Base-by-base conservation (phyloP, 2,797 vertebrate genomes). In the Urophycis tenuis region DNA sequence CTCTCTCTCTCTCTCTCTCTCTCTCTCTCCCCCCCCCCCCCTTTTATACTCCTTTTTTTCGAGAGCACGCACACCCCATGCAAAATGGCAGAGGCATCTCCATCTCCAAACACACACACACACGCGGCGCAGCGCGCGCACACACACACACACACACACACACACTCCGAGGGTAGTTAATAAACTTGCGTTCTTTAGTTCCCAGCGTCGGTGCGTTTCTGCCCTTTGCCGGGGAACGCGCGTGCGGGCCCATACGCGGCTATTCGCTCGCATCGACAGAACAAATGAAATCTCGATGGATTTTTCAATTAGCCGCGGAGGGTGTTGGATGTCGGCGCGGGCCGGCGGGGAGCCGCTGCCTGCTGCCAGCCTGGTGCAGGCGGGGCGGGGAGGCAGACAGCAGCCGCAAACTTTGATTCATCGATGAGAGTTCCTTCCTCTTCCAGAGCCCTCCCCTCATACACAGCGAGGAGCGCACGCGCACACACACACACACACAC, bases 61-160 rank as follows among this genome's bases (percentile, higher is more conserved):
- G 53, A 60, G 87, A 79, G 83, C 84, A 79, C 78, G 74, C 75
- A 88, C 84, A 83, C 81, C 78, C 78, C 74, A 78, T 73, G 71
- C 19, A n/a, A 53, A 84, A 85, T 83, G 78, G 79, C 4, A 41
- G 79, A 85, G 53, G 7, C n/a, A 2, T 5, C 53, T 60, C 22
- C 25, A n/a, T 2, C 53, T 60, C 22, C 53, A 3, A 22, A 25
- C 45, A 60, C 7, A 8, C 14, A 45, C 41, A 17, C 49, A n/a
- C 49, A 19, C 7, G n/a, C 49, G 9, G n/a, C 22, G 2, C 49
- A 22, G 12, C 0, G 12, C 45, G 15, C 45, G 10, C 49, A 60
- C 49, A 25, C 49, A 25, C 49, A 60, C 49, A 60, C 22, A 60
- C 87, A 86, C 80, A 71, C 80, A 75, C 71, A 76, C 39, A 82